Base-by-base conservation (phyloP, 1,140 invertebrate species). In the Portunus trituberculatus region DNA sequence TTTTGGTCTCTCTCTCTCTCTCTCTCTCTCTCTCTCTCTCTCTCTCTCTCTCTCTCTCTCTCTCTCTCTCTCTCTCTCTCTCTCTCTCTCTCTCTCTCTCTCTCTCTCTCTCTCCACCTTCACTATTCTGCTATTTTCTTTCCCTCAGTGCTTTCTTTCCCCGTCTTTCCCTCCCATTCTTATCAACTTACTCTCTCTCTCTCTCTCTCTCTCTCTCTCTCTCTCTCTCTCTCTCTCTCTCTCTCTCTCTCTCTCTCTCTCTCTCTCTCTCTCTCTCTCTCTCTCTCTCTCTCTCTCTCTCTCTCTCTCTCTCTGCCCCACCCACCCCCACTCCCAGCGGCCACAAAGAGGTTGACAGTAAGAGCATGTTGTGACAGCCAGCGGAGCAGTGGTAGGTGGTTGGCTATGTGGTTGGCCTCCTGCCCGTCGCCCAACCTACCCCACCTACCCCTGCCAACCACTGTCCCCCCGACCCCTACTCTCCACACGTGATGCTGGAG, bases 221-320 rank as follows among this genome's bases (percentile, higher is more conserved):
- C 32, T 59, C 48, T 14, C 46, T 59, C 39, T 28, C 32, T 48
- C 16, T n/a, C 8, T 91, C 4, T 14, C 32, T 52, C 4, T 48
- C 4, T 14, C 52, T 32, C 29, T 48, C 39, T 90, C 29, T 90
- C 89, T 48, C 89, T 91, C 31, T 16, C 89, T 48, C 89, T 91
- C 31, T 16, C 31, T 91, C 46, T 39, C 89, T 48, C 89, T 91
- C 45, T 48, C 46, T 28, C 45, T 52, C 45, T 91, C 89, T 91
- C 29, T 52, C 45, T 39, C 52, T 59, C 52, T 59, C 52, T 59
- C 52, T 59, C 52, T 59, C 52, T 59, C 39, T 39, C 84, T 87
- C 84, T 87, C 29, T 59, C 52, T 59, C 52, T 59, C 52, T 59
- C 52, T 59, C 52, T 59, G 3, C 12, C 52, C 12, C 52, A 4